Evolutionary conservation across 2,797 vertebrate genomes (phyloP), one percentile per base, ranked within the genome.

Genomic region (Artibeus lituratus): DNA sequence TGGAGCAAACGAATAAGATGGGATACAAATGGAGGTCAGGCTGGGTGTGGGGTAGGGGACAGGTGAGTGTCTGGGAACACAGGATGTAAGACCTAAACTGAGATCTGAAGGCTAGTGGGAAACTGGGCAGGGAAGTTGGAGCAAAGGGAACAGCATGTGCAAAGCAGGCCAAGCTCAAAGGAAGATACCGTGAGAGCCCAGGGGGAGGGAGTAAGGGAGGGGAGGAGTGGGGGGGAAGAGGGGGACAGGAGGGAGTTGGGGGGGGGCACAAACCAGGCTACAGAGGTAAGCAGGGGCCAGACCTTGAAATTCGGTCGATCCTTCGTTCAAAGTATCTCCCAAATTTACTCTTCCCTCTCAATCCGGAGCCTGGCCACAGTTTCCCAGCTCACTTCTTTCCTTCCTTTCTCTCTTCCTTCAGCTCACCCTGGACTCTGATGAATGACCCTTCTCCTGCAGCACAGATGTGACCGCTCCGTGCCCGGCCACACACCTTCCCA

Each of bases 1-100:
- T 11, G 59, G 8, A 8, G 10, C 2, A 18, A 42, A 53, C 12
- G 9, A 14, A 39, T 0, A 11, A 21, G 37, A 3, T n/a, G 12
- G 39, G 10, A 35, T 2, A 26, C 15, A 15, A 10, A 14, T 1
- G 0, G 22, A 44, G 70, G 42, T 12, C 15, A 2, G 55, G 9
- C 0, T 9, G 16, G 15, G 11, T 2, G 4, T 0, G 2, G 10
- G 8, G 37, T 10, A 0, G 7, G 0, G 57, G 10, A 10, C 10
- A 59, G 4, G 4, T n/a, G 16, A 11, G 29, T 12, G 14, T 22
- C 49, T 0, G 2, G 7, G 53, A 67, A 10, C n/a, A 7, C 7
- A 0, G 55, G 12, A 24, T 22, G 8, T 16, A 5, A 55, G 35
- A 21, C 21, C 21, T 14, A 11, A n/a, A 10, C 24, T 51, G 53